Conservation (phyloP, 2,797 vertebrate genomes). For the Atherinosoma microstoma region DNA sequence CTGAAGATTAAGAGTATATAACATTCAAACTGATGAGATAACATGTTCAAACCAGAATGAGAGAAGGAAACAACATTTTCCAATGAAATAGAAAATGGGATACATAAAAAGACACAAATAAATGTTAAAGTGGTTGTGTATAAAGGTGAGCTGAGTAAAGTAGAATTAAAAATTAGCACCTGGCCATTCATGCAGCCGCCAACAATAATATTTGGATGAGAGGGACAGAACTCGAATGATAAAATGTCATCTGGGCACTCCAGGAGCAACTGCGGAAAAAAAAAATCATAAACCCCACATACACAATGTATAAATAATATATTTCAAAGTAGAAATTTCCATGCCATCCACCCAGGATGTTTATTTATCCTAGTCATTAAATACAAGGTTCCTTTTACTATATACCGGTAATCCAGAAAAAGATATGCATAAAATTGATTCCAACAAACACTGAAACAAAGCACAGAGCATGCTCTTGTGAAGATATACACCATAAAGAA, state of each 20-base stretch:
- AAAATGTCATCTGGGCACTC: conserved; percentile 90
- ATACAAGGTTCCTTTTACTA: conserved; percentile 24
- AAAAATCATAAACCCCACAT: conserved; percentile 44
- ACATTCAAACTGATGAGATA: not conserved
- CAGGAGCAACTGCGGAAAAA: conserved; percentile 87
- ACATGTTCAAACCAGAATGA: not conserved
- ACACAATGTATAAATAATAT: conserved; percentile 35
- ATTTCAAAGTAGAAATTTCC: conserved; percentile 60
- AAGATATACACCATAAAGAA: conserved; percentile 38
- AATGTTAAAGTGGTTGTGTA: conserved; percentile 7
- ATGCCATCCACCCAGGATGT: conserved; percentile 37
- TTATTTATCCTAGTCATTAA: conserved; percentile 46
- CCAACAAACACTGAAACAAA: conserved; percentile 38
- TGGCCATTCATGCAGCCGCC: conserved; percentile 93
- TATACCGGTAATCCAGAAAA: conserved; percentile 43
- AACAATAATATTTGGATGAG: conserved; percentile 91
- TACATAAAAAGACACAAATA: conserved; percentile 12
- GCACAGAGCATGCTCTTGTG: conserved; percentile 25
- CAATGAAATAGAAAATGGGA: not conserved
- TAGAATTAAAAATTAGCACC: conserved; percentile 78
- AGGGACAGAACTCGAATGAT: conserved; percentile 92
- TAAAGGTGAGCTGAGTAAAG: conserved; percentile 14
- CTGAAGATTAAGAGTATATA: not conserved
- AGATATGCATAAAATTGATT: conserved; percentile 30
- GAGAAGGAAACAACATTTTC: not conserved